Conservation (phyloP, 1,140 invertebrate species). For the Anagrus nilaparvatae region DNA sequence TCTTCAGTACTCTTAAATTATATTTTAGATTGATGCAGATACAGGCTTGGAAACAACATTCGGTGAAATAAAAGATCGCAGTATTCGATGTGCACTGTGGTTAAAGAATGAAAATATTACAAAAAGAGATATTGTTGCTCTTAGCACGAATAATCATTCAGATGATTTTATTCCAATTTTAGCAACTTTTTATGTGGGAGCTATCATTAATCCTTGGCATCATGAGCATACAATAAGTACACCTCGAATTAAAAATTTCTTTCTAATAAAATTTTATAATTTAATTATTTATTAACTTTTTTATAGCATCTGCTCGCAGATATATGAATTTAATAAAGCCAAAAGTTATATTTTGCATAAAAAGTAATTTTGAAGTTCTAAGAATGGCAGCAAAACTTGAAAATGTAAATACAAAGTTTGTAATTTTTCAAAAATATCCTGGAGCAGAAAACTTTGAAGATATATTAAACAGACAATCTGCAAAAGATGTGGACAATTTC, state of each 20-base stretch:
- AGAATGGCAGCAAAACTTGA: conserved; percentile 16
- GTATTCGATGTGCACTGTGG: conserved; percentile 7
- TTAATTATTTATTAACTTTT: background rate
- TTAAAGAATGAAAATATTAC: background rate
- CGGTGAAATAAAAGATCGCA: background rate
- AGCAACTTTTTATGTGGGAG: conserved; percentile 1
- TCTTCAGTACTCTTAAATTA: too few species aligned
- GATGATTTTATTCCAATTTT: background rate
- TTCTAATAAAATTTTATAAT: too few species aligned
- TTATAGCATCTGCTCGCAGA: conserved; percentile 14
- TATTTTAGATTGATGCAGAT: background rate
- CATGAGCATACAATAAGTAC: too few species aligned
- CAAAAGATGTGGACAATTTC: conserved; percentile 12
- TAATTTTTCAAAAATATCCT: conserved; percentile 22
- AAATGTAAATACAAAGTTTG: conserved; percentile 15
- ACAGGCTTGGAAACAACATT: background rate
- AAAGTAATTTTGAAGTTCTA: conserved; percentile 14
- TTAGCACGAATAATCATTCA: conserved; percentile 2
- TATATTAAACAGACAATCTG: conserved; percentile 8
- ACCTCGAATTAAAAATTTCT: too few species aligned
- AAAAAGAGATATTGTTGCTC: conserved; percentile 2
- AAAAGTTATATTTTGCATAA: conserved; percentile 27
- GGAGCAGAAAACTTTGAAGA: conserved; percentile 12
- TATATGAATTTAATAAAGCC: conserved; percentile 24
- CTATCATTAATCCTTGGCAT: conserved; percentile 1